Evolutionary conservation across 2,888 invertebrate genomes (phyloP).

Genomic region (Phanerotoma sp.): DNA sequence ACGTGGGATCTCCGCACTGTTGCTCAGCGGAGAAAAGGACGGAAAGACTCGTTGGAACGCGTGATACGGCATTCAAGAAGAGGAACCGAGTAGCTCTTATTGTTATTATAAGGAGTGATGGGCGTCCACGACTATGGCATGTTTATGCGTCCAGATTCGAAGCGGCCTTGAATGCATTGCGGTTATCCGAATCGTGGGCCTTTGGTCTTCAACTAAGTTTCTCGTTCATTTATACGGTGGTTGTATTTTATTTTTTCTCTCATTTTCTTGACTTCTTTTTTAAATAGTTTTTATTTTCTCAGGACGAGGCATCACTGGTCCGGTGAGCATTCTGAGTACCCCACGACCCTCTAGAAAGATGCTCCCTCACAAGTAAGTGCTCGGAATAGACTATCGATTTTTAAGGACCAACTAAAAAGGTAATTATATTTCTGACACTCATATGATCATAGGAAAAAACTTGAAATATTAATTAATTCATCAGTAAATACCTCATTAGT

Average conservation of each 20-base stretch:
- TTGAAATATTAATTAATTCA: too few relatives aligned
- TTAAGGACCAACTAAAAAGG: constrained; percentile 11
- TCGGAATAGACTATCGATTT: constrained; percentile 31
- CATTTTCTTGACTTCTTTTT: constrained; percentile 19
- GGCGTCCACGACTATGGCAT: constrained; percentile 53
- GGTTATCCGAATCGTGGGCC: constrained; percentile 31
- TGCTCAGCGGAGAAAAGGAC: constrained; percentile 35
- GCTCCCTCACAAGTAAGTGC: constrained; percentile 27
- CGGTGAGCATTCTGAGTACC: constrained; percentile 25
- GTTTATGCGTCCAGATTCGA: constrained; percentile 56
- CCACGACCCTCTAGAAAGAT: constrained; percentile 24
- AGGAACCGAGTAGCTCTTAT: constrained; percentile 50
- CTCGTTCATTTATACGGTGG: constrained; percentile 23
- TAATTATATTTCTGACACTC: constrained; percentile 12
- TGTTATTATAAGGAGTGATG: constrained; percentile 57
- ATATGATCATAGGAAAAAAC: too few relatives aligned
- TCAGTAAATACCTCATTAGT: too few relatives aligned
- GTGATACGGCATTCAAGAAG: constrained; percentile 23
- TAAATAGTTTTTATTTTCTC: constrained; percentile 17
- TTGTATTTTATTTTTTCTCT: constrained; percentile 14
- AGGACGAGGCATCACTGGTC: constrained; percentile 10
- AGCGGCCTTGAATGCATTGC: constrained; percentile 52
- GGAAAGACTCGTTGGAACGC: constrained; percentile 23
- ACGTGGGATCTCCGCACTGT: constrained; percentile 56
- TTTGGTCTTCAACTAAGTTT: constrained; percentile 33